Conservation (phyloP, 2,797 vertebrate genomes). For the Cottoperca gobio region DNA sequence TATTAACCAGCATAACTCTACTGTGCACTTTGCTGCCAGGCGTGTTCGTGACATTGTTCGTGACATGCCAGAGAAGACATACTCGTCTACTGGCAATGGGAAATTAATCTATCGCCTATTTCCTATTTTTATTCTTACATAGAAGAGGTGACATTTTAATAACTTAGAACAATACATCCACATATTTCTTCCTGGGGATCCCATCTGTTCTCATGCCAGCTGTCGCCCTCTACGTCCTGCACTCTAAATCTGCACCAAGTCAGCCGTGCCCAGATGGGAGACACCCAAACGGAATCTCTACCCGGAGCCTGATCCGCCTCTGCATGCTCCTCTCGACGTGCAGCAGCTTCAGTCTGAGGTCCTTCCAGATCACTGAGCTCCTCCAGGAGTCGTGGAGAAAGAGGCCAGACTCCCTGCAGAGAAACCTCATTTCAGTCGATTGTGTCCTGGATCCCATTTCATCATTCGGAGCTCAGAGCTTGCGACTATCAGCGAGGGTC, state of each 20-base stretch:
- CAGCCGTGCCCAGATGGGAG: constrained; percentile 20
- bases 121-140: too few species aligned
- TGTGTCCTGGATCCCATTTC: constrained; percentile 31
- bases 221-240: neutral
- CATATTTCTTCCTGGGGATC: neutral
- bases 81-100: too few species aligned
- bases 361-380: constrained; percentile 42
- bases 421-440: constrained; percentile 32
- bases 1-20: too few species aligned
- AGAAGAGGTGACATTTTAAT: too few species aligned
- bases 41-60: too few species aligned
- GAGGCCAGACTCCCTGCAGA: constrained; percentile 31
- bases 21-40: too few species aligned
- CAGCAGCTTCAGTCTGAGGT: constrained; percentile 21
- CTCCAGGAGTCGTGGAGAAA: constrained; percentile 1
- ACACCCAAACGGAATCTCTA: neutral
- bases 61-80: too few species aligned
- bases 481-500: constrained; percentile 10
- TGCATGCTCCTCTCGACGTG: neutral
- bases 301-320: constrained; percentile 14
- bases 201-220: neutral
- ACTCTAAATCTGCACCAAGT: neutral
- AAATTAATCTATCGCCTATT: too few species aligned
- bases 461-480: neutral
- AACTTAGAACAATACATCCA: neutral